A percentile compares a stretch with the other conserved stretches of the same genome.
Evolutionary conservation across 2,797 vertebrate species (phyloP).

Genomic region (Xenops minutus): DNA sequence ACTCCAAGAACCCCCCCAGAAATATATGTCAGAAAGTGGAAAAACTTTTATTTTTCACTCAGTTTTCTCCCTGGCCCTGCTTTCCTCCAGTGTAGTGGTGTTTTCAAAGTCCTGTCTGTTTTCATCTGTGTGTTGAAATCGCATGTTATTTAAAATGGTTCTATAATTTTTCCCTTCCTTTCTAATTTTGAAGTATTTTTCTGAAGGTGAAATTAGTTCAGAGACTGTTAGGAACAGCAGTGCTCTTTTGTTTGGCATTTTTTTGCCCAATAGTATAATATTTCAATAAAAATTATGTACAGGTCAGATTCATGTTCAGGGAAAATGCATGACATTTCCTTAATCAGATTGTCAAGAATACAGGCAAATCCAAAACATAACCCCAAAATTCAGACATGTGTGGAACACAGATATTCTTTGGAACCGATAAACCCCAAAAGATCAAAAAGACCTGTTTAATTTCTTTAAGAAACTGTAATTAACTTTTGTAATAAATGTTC

Average conservation of each 20-base stretch:
- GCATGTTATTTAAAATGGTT: background rate
- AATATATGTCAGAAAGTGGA: background rate
- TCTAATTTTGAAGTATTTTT: background rate
- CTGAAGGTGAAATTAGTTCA: background rate
- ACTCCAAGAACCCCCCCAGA: background rate
- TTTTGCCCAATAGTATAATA: background rate
- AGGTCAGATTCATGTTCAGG: background rate
- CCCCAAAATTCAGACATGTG: background rate
- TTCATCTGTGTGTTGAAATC: background rate
- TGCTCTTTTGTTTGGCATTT: background rate
- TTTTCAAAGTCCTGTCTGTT: background rate
- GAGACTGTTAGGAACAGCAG: background rate
- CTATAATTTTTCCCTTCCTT: background rate
- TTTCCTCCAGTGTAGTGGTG: background rate
- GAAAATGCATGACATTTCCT: background rate
- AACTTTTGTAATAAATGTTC: slow-evolving; percentile 51
- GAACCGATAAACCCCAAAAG: background rate
- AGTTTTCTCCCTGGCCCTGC: background rate
- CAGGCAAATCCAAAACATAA: background rate
- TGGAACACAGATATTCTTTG: background rate
- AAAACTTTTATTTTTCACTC: background rate
- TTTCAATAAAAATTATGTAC: background rate
- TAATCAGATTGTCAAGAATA: background rate
- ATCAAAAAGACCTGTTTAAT: background rate
- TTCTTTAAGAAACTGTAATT: slow-evolving; percentile 50